Evolutionary conservation across 2,113 vertebrate species (phyloP).

Genomic region (Apodemus sylvaticus): DNA sequence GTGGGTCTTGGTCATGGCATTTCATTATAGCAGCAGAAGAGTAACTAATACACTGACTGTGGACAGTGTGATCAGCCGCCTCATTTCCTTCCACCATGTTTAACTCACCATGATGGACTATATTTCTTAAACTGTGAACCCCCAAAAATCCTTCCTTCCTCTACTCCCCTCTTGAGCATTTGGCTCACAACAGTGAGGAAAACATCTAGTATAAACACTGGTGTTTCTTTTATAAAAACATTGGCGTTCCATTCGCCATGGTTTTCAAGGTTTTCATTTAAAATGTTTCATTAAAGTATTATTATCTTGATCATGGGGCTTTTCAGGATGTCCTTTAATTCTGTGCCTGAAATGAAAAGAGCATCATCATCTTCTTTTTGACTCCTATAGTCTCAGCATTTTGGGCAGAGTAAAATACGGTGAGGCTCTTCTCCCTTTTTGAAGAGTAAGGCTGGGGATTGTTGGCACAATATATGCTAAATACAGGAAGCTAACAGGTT

Average conservation of each 20-base stretch:
- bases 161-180: background rate
- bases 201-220: background rate
- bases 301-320: background rate
- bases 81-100: background rate
- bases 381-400: background rate
- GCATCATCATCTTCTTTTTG: background rate
- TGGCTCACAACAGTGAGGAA: background rate
- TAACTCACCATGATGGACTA: background rate
- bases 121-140: background rate
- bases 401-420: background rate
- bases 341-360: background rate
- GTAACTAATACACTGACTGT: background rate
- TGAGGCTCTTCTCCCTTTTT: background rate
- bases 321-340: background rate
- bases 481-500: background rate
- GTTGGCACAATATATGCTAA: background rate
- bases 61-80: background rate
- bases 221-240: background rate
- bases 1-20: background rate
- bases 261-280: background rate
- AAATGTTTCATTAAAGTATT: background rate
- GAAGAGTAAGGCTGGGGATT: background rate
- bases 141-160: background rate
- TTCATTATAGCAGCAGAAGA: background rate
- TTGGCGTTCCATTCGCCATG: background rate